A percentile compares a stretch with the other conserved stretches of the same genome.
phyloP scores from a whole-genome alignment of 1,140 invertebrate species.

The Scaptomyza hsui region DNA sequence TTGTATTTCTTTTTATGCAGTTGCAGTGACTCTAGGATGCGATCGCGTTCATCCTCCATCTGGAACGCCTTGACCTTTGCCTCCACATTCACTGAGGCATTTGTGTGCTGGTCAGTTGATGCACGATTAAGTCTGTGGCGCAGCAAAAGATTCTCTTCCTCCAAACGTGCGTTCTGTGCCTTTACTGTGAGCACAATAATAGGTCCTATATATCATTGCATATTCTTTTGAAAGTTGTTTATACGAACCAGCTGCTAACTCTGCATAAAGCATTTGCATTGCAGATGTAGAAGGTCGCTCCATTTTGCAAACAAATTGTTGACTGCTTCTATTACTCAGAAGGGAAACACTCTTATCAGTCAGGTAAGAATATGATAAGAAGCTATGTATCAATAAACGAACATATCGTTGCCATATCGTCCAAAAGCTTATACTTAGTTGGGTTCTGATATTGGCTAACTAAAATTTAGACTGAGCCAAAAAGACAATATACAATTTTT shows the following conservation, averaged over 20 bases:
- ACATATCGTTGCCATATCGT: constrained; percentile 12
- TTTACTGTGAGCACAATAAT: constrained; percentile 47
- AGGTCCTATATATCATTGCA: background rate
- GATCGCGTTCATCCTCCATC: constrained; percentile 73
- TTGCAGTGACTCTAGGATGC: constrained; percentile 59
- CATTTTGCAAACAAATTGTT: constrained; percentile 32
- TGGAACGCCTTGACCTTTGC: constrained; percentile 66
- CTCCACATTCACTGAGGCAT: constrained; percentile 60
- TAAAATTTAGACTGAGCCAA: too few species aligned
- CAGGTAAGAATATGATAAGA: constrained; percentile 46
- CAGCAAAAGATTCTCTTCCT: constrained; percentile 73
- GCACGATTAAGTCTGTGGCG: constrained; percentile 57
- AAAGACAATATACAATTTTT: too few species aligned
- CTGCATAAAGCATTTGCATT: constrained; percentile 64
- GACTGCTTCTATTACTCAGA: constrained; percentile 27
- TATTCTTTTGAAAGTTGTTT: background rate
- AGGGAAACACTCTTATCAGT: constrained; percentile 17
- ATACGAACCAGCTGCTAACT: constrained; percentile 65
- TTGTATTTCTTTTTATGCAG: constrained; percentile 79
- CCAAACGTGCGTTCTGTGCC: constrained; percentile 51
- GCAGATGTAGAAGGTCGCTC: constrained; percentile 53
- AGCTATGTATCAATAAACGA: constrained; percentile 33
- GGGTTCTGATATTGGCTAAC: constrained; percentile 7
- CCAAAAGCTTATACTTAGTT: background rate
- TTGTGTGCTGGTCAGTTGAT: constrained; percentile 46